Base-by-base conservation (phyloP, 2,888 invertebrate genomes). In the Chloroclysta siterata region DNA sequence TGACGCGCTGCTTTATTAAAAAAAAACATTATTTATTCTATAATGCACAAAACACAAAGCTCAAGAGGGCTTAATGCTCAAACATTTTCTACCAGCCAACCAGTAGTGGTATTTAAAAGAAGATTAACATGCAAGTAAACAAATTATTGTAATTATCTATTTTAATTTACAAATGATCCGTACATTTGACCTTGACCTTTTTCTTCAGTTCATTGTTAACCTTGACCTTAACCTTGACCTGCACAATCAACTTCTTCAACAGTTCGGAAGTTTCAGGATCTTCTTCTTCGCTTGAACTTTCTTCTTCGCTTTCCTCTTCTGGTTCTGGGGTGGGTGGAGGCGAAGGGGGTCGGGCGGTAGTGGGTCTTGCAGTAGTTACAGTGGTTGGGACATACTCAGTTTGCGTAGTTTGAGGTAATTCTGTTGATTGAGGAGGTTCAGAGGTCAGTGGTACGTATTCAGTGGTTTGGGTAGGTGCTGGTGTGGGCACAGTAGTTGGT, bases 191-290 rank as follows among this genome's bases (percentile, higher is more conserved):
- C 42, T 72, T 70, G 5, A 74, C 53, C 51, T 80, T 75, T 42
- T 79, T 79, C 65, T 80, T 81, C 5, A 76, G 77, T 39, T 78
- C 78, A 63, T 76, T 90, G 68, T 83, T 87, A 60, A 91, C 63
- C 53, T 77, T 81, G 44, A 92, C 88, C 66, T 86, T 88, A 28
- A 91, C 90, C 67, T 88, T 88, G 28, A 92, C 90, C 69, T 84
- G 82, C 0, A 91, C 84, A 73, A 89, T 83, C 42, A 92, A 75
- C 52, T 81, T 84, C 72, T 91, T 91, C 14, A 89, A 73, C 7
- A 89, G 72, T 39, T 90, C 77, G 0, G 81, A 75, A 5, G 85
- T 44, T 48, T 89, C 84, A 2, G 78, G 77, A 22, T 85, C 83
- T 60, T 83, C 84, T 28, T 48, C 50, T 7, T 77, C 73, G 1